Evolutionary conservation across 2,888 invertebrate genomes (phyloP).

Genomic region (Pristionchus entomophagus): DNA sequence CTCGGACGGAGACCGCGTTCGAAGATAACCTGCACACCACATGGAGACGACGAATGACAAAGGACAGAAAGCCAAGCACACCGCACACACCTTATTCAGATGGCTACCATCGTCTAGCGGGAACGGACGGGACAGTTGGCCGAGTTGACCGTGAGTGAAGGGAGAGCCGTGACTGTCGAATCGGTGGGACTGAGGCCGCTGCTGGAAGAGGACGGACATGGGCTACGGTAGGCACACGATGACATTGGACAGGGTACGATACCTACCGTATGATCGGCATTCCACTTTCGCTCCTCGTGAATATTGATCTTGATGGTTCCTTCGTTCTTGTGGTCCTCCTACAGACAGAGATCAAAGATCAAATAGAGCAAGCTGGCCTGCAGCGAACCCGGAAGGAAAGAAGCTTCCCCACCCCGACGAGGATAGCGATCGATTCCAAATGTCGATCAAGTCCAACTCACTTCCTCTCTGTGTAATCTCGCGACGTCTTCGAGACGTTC

Average conservation of each 20-base stretch:
- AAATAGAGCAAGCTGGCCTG: not conserved
- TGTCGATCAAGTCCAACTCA: not conserved
- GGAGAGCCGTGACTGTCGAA: not conserved
- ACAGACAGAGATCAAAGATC: not conserved
- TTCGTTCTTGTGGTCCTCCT: not conserved
- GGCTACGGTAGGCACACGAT: not conserved
- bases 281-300: conserved; percentile 45
- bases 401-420: too few species aligned
- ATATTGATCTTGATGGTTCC: conserved; percentile 45
- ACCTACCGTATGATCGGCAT: conserved; percentile 18
- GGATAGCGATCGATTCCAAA: not conserved
- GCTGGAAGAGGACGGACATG: not conserved
- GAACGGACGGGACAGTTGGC: conserved; percentile 1
- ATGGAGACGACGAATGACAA: not conserved
- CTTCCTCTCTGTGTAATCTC: not conserved
- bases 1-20: not conserved
- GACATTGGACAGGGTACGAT: not conserved
- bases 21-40: conserved; percentile 40
- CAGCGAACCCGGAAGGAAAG: not conserved
- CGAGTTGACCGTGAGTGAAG: not conserved
- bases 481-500: not conserved
- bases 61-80: not conserved
- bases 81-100: conserved; percentile 17
- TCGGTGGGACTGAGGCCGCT: not conserved
- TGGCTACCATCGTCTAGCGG: not conserved